Percentiles rank a stretch among this genome's conserved stretches.
These are phyloP conservation scores for Saturnia japonica DNA, from an alignment of 2,888 invertebrate genomes.

Conservation along the genomic window DNA sequence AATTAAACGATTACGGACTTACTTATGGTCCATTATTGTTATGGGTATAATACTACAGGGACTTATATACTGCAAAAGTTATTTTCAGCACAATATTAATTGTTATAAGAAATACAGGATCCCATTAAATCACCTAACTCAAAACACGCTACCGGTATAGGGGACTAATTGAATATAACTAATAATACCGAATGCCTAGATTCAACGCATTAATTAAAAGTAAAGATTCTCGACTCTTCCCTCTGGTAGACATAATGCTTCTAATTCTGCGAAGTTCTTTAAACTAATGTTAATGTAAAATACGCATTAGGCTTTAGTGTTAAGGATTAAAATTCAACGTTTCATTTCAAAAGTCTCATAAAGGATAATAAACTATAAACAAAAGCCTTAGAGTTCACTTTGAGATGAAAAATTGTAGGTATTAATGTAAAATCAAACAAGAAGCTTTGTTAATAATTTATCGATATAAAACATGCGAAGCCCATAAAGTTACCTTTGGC, in stretches of 20 bases:
- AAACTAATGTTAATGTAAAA: slow-evolving; percentile 58
- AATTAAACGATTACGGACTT: not conserved
- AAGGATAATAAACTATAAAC: slow-evolving; percentile 61
- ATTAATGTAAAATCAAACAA: slow-evolving; percentile 77
- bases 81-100: slow-evolving; percentile 51
- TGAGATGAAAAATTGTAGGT: slow-evolving; percentile 57
- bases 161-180: slow-evolving; percentile 74
- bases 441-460: slow-evolving; percentile 81
- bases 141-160: slow-evolving; percentile 74
- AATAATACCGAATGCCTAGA: slow-evolving; percentile 65
- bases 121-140: slow-evolving; percentile 69
- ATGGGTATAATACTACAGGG: not conserved
- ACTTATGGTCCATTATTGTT: too few relatives aligned
- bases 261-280: slow-evolving; percentile 53
- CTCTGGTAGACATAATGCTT: slow-evolving; percentile 61
- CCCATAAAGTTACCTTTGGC: slow-evolving; percentile 81
- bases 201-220: slow-evolving; percentile 77
- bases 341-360: slow-evolving; percentile 36
- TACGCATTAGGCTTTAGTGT: slow-evolving; percentile 59
- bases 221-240: slow-evolving; percentile 73
- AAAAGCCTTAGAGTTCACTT: slow-evolving; percentile 61
- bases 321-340: slow-evolving; percentile 68
- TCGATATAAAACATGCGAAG: slow-evolving; percentile 82
- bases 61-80: too few relatives aligned
- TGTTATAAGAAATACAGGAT: slow-evolving; percentile 59